Percentiles rank a stretch among this genome's conserved stretches.
phyloP scores from a whole-genome alignment of 2,113 vertebrate genomes.

The Sylvilagus bachmani region DNA sequence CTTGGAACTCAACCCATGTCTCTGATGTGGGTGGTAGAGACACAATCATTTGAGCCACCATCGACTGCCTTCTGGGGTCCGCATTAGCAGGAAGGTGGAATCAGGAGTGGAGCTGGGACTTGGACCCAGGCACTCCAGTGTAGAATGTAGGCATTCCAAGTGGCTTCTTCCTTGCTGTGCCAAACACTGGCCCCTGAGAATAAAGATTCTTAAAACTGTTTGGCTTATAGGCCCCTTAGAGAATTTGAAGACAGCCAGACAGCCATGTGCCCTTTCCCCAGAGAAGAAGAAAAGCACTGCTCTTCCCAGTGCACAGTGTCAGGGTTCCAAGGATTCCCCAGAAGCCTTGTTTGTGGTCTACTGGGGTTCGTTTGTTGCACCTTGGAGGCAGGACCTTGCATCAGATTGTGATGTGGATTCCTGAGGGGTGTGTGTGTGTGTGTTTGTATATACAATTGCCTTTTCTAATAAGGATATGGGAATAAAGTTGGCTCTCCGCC shows the following conservation, averaged over 20 bases:
- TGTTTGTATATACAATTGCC: too few relatives aligned
- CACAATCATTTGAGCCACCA: too few relatives aligned
- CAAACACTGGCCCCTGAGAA: too few relatives aligned
- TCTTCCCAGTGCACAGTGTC: not conserved
- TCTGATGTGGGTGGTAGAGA: too few relatives aligned
- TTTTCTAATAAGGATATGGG: not conserved
- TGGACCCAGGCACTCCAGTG: too few relatives aligned
- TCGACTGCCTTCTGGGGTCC: too few relatives aligned
- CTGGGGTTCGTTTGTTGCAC: not conserved
- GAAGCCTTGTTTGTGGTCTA: not conserved
- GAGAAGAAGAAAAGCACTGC: not conserved
- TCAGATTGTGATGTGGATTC: not conserved
- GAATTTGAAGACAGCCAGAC: not conserved
- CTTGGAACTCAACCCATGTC: too few relatives aligned
- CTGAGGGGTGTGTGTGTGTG: not conserved
- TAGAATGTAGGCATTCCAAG: too few relatives aligned
- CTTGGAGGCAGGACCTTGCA: not conserved
- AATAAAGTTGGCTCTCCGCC: too few relatives aligned
- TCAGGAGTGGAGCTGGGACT: too few relatives aligned
- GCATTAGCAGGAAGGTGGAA: too few relatives aligned
- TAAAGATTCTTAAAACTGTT: not conserved
- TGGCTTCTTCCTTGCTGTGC: too few relatives aligned
- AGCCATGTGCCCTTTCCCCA: not conserved
- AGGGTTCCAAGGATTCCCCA: not conserved
- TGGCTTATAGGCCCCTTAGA: not conserved